Base-by-base conservation (phyloP, 2,113 vertebrate genomes). In the Cyphomyrus plagiostoma region DNA sequence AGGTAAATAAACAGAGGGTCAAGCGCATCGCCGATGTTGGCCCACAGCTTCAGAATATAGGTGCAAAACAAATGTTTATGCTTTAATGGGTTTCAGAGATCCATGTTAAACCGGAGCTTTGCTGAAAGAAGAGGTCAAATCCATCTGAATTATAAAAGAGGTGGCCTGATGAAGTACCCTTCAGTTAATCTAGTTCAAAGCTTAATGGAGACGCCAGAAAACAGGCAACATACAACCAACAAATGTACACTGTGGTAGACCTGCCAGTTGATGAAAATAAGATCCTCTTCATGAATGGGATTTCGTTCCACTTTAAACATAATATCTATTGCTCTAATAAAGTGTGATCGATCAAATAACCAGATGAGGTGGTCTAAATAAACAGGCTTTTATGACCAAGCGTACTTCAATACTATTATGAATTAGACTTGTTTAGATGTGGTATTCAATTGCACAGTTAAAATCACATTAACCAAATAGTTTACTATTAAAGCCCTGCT, bases 1-100 rank as follows among this genome's bases (percentile, higher is more conserved):
- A 93, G 82, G 88, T 91, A 93, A 92, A 91, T 39, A 91, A 94
- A 93, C 88, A 77, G 30, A 86, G 86, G 88, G 74, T 82, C 84
- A 89, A 26, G 13, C 84, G 89, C 91, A 88, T 88, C 87, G 35
- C 45, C 53, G 70, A 35, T 21, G 21, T 45, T n/a, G 45, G 83
- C 89, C 89, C 17, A 52, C 35, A 49, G 45, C 21, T 48, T 87
- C 46, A 45, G 56, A 90, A 87, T 87, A 90, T 46, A 87, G 45
- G 89, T 74, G 89, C 89, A 86, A 23, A 30, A 3, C 15, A 50
- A 84, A 42, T 77, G 46, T 30, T 89, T 52, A 35, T 53, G 15
- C 23, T 48, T 85, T 46, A 49, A n/a, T 48, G 9, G 82, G 10
- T 11, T 49, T 83, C 80, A 46, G 80, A 3, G 2, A 46, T 45